Conservation (phyloP, 2,113 vertebrate genomes). For the Pygoscelis adeliae region DNA sequence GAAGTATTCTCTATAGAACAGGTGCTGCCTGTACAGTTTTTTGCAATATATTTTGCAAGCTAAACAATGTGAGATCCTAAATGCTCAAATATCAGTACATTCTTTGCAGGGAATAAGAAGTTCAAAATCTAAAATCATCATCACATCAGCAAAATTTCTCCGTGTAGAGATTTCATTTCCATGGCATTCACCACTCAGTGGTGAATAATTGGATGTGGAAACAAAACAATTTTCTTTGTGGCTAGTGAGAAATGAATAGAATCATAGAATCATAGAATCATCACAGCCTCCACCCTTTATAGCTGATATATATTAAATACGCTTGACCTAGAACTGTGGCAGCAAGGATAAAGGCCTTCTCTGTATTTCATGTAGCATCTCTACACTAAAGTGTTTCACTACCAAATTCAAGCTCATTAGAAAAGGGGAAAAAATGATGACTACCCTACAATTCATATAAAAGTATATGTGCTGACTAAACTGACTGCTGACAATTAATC, state of each 20-base stretch:
- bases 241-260: neutral
- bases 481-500: neutral
- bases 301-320: neutral
- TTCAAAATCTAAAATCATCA: neutral
- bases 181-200: neutral
- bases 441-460: neutral
- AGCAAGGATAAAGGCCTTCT: neutral
- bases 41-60: neutral
- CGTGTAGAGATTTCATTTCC: neutral
- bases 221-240: neutral
- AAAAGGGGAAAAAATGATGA: neutral
- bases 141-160: neutral
- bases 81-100: neutral
- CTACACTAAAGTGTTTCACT: neutral
- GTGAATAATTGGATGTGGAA: neutral
- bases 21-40: neutral
- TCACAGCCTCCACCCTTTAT: neutral
- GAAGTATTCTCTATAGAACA: neutral
- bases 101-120: neutral
- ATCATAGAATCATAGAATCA: too few relatives aligned
- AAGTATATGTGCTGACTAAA: neutral
- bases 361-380: neutral
- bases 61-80: neutral
- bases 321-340: neutral
- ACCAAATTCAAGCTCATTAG: neutral